Percentiles rank a stretch among this genome's conserved stretches.
These are phyloP conservation scores for human DNA, from an alignment of 2,113 vertebrate species.

Conservation along the genomic window DNA sequence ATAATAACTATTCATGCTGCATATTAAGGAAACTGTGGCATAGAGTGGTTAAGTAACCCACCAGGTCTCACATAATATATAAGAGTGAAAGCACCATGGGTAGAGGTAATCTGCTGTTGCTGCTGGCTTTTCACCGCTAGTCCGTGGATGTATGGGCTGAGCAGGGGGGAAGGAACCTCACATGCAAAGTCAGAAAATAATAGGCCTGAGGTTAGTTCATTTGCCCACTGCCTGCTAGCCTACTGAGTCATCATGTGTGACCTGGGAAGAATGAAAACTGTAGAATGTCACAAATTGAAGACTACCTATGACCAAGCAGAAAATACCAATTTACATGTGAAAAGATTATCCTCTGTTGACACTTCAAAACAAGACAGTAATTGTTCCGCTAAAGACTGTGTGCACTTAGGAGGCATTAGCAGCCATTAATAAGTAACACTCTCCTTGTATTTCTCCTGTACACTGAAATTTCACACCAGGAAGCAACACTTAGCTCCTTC, in stretches of 20 bases:
- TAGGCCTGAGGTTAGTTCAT: not conserved
- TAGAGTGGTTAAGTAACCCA: not conserved
- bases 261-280: not conserved
- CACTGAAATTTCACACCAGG: not conserved
- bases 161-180: not conserved
- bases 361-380: not conserved
- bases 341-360: conserved; percentile 2
- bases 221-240: not conserved
- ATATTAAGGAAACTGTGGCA: not conserved
- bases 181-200: not conserved
- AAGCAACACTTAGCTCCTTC: not conserved
- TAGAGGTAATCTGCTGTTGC: not conserved
- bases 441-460: not conserved
- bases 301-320: not conserved
- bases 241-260: not conserved
- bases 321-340: not conserved
- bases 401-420: not conserved
- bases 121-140: not conserved
- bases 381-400: not conserved
- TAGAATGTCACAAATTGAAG: not conserved
- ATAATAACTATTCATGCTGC: not conserved
- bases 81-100: not conserved
- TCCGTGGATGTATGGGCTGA: not conserved
- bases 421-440: conserved; percentile 16
- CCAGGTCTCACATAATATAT: not conserved